Evolutionary conservation across 2,888 invertebrate genomes (phyloP).

Genomic region (Netelia inedita): DNA sequence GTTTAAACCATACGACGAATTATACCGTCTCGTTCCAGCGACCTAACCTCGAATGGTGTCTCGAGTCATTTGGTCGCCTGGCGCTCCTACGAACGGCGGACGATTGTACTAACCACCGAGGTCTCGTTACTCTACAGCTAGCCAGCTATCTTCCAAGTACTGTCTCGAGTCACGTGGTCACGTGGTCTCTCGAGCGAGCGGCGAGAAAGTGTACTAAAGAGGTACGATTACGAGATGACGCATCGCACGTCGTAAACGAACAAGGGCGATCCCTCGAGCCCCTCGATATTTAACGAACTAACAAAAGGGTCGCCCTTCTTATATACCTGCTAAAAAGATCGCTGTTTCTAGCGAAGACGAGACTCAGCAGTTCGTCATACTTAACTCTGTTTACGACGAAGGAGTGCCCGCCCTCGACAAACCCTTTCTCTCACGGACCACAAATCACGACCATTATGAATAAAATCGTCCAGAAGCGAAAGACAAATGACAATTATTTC

Average conservation of each 20-base stretch:
- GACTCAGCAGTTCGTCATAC: constrained; percentile 48
- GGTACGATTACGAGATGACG: constrained; percentile 35
- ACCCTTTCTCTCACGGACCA: constrained; percentile 24
- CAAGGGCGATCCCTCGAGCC: constrained; percentile 24
- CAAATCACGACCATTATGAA: constrained; percentile 24
- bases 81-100: too few species aligned
- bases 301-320: constrained; percentile 15
- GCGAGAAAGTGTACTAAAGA: constrained; percentile 1
- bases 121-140: neutral
- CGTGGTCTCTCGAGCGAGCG: neutral
- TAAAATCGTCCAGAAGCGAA: constrained; percentile 3
- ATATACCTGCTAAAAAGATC: constrained; percentile 15
- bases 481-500: constrained; percentile 18
- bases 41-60: too few species aligned
- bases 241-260: constrained; percentile 21
- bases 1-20: too few species aligned
- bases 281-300: constrained; percentile 51
- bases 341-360: constrained; percentile 23
- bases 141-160: too few species aligned
- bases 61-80: too few species aligned
- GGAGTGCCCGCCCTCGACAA: constrained; percentile 26
- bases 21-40: too few species aligned
- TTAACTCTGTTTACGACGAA: constrained; percentile 12
- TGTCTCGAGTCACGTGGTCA: neutral
- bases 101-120: too few species aligned